Conservation (phyloP, 2,888 invertebrate genomes). For the Nephrotoma flavescens region DNA sequence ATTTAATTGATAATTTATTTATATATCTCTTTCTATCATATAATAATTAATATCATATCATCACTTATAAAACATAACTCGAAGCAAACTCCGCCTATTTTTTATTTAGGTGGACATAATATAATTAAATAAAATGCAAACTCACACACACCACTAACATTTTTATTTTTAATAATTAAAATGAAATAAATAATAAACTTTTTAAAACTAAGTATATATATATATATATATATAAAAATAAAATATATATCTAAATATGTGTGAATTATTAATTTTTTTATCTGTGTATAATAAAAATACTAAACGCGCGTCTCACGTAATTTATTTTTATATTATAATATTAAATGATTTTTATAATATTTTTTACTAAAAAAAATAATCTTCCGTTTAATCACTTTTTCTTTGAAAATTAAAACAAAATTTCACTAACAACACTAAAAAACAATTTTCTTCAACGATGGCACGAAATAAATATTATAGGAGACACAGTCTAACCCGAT, state of each 20-base stretch:
- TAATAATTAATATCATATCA: not conserved
- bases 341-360: not conserved
- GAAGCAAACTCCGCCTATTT: not conserved
- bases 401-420: not conserved
- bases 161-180: not conserved
- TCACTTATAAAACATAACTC: not conserved
- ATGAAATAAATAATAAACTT: not conserved
- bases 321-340: not conserved
- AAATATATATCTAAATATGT: not conserved
- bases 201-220: not conserved
- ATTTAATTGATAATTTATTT: not conserved
- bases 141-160: not conserved
- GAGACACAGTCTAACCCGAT: slow-evolving; percentile 1
- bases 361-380: not conserved
- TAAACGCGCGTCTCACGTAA: not conserved
- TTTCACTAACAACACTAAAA: not conserved
- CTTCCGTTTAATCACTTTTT: not conserved
- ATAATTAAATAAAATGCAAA: not conserved
- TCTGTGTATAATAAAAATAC: not conserved
- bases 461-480: not conserved
- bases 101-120: not conserved
- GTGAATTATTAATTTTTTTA: not conserved
- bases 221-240: not conserved
- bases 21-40: not conserved
- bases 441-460: not conserved